Evolutionary conservation across 1,140 invertebrate species (phyloP).

Genomic region (Calliopsis andreniformis): DNA sequence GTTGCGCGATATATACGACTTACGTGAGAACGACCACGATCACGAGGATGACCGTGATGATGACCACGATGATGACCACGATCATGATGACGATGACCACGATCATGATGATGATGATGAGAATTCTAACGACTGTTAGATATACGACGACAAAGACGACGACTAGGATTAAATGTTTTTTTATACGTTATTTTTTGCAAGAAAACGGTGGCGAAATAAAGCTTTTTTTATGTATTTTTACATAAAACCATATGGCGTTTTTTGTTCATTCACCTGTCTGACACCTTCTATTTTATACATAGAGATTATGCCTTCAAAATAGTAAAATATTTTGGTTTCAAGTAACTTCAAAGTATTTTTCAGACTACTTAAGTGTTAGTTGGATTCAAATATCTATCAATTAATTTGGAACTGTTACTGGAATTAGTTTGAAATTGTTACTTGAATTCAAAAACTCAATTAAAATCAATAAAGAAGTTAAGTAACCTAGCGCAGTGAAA

Average conservation of each 20-base stretch:
- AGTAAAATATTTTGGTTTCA: too few relatives aligned
- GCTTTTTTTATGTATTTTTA: slow-evolving; percentile 82
- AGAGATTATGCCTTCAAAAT: too few relatives aligned
- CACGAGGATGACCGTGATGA: slow-evolving; percentile 40
- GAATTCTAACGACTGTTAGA: slow-evolving; percentile 64
- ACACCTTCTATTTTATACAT: too few relatives aligned
- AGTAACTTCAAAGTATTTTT: too few relatives aligned
- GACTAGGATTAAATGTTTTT: slow-evolving; percentile 65
- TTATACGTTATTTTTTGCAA: slow-evolving; percentile 81
- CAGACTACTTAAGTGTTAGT: too few relatives aligned
- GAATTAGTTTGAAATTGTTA: too few relatives aligned
- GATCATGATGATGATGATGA: slow-evolving; percentile 29
- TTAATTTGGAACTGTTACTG: too few relatives aligned
- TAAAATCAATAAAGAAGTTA: too few relatives aligned
- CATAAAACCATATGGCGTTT: slow-evolving; percentile 69
- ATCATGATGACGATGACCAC: slow-evolving; percentile 43
- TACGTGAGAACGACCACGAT: slow-evolving; percentile 24
- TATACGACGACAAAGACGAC: slow-evolving; percentile 61
- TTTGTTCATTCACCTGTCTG: neutral
- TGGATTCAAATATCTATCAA: too few relatives aligned
- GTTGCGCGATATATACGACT: slow-evolving; percentile 21
- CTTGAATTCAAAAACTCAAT: too few relatives aligned
- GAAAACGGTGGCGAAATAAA: slow-evolving; percentile 83
- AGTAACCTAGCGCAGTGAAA: too few relatives aligned
- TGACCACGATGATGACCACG: slow-evolving; percentile 46